Percentiles rank a stretch among this genome's conserved stretches.
phyloP scores from a whole-genome alignment of 2,113 vertebrate species.

The Odocoileus virginianus region DNA sequence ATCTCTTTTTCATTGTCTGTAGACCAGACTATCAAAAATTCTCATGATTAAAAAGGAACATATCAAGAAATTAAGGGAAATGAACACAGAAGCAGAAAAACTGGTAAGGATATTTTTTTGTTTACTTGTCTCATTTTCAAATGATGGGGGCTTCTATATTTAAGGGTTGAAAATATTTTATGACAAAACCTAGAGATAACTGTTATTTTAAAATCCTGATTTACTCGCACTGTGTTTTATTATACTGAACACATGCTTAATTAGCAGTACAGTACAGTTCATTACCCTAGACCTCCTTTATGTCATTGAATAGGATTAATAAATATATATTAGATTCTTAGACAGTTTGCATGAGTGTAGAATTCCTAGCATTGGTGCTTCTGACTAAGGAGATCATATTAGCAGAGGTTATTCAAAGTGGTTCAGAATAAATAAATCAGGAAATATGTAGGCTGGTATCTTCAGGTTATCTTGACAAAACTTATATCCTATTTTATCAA shows the following conservation, averaged over 20 bases:
- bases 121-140: constrained; percentile 45
- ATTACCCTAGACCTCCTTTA: neutral
- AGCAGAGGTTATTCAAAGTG: neutral
- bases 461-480: neutral
- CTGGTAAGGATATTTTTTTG: constrained; percentile 84
- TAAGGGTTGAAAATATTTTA: neutral
- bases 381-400: neutral
- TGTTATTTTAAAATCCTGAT: neutral
- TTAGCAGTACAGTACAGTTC: neutral
- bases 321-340: neutral
- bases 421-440: constrained; percentile 3
- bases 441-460: neutral
- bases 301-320: neutral
- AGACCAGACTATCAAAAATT: constrained; percentile 98
- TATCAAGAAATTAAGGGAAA: constrained; percentile 96
- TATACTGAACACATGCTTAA: neutral
- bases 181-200: neutral
- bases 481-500: neutral
- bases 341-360: neutral
- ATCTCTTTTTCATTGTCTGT: constrained; percentile 62
- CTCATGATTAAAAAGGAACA: constrained; percentile 99
- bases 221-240: neutral
- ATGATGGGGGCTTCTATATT: neutral
- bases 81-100: constrained; percentile 99
- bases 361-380: neutral